Base-by-base conservation (phyloP, 2,888 invertebrate species). In the Melipona bicolor region DNA sequence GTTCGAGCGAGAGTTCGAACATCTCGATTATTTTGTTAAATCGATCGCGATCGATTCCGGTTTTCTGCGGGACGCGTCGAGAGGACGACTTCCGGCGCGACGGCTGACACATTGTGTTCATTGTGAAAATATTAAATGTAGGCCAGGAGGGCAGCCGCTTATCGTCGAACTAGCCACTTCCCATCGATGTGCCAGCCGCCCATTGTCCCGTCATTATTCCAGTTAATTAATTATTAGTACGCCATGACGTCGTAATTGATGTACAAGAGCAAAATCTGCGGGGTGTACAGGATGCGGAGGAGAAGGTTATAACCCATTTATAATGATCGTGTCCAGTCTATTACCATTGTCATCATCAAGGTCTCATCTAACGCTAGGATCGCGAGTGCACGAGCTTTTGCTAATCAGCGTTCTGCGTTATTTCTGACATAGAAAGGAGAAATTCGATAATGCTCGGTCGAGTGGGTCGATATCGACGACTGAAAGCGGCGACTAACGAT, bases 171-270 rank as follows among this genome's bases (percentile, higher is more conserved):
- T 91, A 92, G 91, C 91, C 91, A 92, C 93, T 93, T 93, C 93
- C 93, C 90, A 93, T 91, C 91, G 89, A 87, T 84, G 89, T 87
- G 86, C 85, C 84, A 88, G 87, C 84, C 82, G 85, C 74, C 91
- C 91, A 94, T 94, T 94, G 94, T 94, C 91, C 93, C 91, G 90
- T 93, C 92, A 94, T 94, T 94, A 94, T 89, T 90, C 88, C 89
- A 90, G 91, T 93, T 94, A 92, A 93, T 93, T 93, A 94, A 94
- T 94, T 92, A 93, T 93, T 93, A 93, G 91, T 92, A 92, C 88
- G 92, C 88, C 87, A 89, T 92, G 92, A 93, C 91, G 91, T 92
- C 89, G 89, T 93, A 93, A 94, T 94, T 93, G 93, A 83, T 81
- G 88, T 78, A 91, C 91, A 92, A 93, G 93, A 93, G 93, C 89